A percentile compares a stretch with the other conserved stretches of the same genome.
phyloP scores from a whole-genome alignment of 2,113 vertebrate species.

The Loxodonta africana region DNA sequence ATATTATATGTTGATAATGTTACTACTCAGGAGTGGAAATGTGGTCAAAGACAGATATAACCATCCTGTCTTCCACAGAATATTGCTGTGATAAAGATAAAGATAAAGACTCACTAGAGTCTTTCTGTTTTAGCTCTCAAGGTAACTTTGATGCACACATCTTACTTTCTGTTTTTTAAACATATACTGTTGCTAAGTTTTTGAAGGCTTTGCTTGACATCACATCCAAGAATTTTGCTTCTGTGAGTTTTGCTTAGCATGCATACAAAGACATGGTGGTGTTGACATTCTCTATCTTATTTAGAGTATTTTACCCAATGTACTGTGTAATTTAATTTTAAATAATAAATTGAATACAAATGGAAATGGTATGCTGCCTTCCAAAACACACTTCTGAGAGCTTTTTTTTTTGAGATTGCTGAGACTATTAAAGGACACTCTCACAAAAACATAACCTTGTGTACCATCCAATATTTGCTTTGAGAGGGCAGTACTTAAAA shows the following conservation, averaged over 20 bases:
- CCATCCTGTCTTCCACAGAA: not conserved
- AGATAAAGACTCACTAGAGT: not conserved
- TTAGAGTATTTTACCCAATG: constrained; percentile 40
- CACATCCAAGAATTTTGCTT: constrained; percentile 37
- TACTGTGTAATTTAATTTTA: constrained; percentile 67
- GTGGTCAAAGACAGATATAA: constrained; percentile 66
- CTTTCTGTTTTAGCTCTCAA: constrained; percentile 60
- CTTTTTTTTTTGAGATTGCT: constrained; percentile 32
- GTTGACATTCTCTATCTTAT: constrained; percentile 45
- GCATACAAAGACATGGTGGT: constrained; percentile 4
- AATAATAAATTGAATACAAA: constrained; percentile 64
- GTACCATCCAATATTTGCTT: not conserved
- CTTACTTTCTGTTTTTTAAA: constrained; percentile 51
- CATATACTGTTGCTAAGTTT: constrained; percentile 11
- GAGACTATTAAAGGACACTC: not conserved
- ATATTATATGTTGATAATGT: constrained; percentile 66
- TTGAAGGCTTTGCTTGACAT: not conserved
- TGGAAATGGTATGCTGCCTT: constrained; percentile 58
- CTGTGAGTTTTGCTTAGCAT: constrained; percentile 66
- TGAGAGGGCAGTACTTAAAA: not conserved
- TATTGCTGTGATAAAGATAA: constrained; percentile 50
- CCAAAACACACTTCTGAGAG: not conserved
- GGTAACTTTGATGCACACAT: constrained; percentile 30
- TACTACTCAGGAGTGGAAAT: constrained; percentile 61
- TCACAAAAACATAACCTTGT: constrained; percentile 29